Evolutionary conservation across 2,888 invertebrate genomes (phyloP), one percentile per base, ranked within the genome.

Genomic region (Vesta saturnalis): DNA sequence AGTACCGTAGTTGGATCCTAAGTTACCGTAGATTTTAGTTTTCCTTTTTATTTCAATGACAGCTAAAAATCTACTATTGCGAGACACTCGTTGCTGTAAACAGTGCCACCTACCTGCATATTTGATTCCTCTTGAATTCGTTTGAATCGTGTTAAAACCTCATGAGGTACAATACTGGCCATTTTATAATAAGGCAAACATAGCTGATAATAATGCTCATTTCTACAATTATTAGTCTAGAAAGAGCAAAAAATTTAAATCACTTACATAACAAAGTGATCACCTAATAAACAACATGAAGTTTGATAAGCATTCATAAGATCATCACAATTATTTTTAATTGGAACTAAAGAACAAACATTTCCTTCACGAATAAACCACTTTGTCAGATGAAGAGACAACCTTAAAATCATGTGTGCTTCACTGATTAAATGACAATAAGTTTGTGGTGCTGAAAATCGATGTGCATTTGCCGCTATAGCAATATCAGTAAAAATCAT

Each of bases 401-500:
- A 79, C 65, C 89, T 83, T 15, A 93, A 82, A 75, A 92, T 88
- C 73, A 91, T 87, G 78, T 92, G 91, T 3, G 91, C 91, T 82
- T 94, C 93, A 74, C 89, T 88, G 77, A 93, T 83, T 63, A 94
- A 84, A 80, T 92, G 91, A 67, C 89, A 87, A 78, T 92, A 93
- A 1, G 91, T 91, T 43, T 89, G 86, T 1, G 90, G 88, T 72
- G 90, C 90, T 0, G 89, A 87, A 61, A 86, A 86, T 63, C 89
- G 87, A 78, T 91, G 90, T 49, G 87, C 86, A 67, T 88, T 87
- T 0, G 91, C 92, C 39, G 91, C 87, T 72, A 89, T 88, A 56
- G 90, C 87, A 76, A 93, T 89, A 78, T 93, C 93, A 64, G 88
- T 87, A 78, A 91, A 91, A 6, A 93, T 83, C 68, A 88, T 88